Percentiles rank a stretch among this genome's conserved stretches.
phyloP scores from a whole-genome alignment of 2,113 vertebrate genomes.

The Chloroceryle aenea region DNA sequence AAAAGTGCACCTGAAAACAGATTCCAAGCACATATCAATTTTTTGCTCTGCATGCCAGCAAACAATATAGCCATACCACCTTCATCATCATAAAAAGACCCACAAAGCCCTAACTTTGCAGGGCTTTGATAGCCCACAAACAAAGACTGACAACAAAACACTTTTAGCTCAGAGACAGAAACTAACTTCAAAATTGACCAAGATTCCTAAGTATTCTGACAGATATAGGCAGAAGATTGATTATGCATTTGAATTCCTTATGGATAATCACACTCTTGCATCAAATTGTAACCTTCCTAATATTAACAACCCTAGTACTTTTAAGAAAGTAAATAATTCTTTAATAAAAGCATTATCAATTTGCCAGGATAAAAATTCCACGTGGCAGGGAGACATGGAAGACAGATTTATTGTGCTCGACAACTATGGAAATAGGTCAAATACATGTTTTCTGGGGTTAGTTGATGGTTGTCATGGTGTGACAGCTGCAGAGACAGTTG shows the following conservation, averaged over 20 bases:
- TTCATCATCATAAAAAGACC: slow-evolving; percentile 57
- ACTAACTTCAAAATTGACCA: slow-evolving; percentile 21
- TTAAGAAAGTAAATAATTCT: neutral
- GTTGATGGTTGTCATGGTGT: slow-evolving; percentile 60
- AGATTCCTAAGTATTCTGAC: slow-evolving; percentile 23
- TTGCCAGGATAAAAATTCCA: slow-evolving; percentile 69
- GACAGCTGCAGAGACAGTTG: slow-evolving; percentile 53
- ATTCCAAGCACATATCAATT: neutral
- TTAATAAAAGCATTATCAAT: slow-evolving; percentile 64
- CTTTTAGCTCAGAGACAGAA: slow-evolving; percentile 6
- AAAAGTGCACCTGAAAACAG: fast-evolving
- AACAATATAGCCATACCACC: neutral
- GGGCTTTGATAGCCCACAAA: neutral
- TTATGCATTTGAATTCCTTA: slow-evolving; percentile 62
- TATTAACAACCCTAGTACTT: neutral
- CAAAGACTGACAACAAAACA: neutral
- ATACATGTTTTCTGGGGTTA: slow-evolving; percentile 71
- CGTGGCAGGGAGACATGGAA: slow-evolving; percentile 64
- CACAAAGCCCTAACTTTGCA: slow-evolving; percentile 50
- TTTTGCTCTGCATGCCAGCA: slow-evolving; percentile 61
- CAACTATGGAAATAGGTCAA: slow-evolving; percentile 67
- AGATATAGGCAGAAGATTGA: slow-evolving; percentile 22
- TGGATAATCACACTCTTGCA: neutral
- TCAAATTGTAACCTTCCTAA: neutral
- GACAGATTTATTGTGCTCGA: slow-evolving; percentile 50